Base-by-base conservation (phyloP, 2,888 invertebrate genomes). In the Diaperis boleti region DNA sequence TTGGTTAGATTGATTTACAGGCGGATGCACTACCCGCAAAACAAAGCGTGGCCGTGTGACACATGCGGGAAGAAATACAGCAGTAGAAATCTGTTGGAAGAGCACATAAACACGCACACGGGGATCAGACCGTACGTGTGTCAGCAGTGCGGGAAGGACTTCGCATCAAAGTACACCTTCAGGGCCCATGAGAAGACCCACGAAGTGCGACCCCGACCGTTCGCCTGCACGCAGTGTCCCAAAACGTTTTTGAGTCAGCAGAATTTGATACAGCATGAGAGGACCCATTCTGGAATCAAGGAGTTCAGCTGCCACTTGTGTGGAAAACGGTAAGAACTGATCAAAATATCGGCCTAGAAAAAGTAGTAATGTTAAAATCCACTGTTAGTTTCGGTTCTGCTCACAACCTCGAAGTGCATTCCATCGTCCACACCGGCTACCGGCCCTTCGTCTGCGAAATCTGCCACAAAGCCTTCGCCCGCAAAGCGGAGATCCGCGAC, bases 241-340 rank as follows among this genome's bases (percentile, higher is more conserved):
- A 92, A 92, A 76, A 84, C 89, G 0, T 93, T 93, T 80, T 83
- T 92, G 47, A 91, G 90, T n/a, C 87, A 87, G 52, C 91, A 91
- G 78, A 92, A 92, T 78, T 81, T 92, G 0, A 84, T 83, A 15
- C 92, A 92, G 67, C 93, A 93, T 71, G 88, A 89, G 73, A 87
- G 89, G 68, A 90, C 90, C 0, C 92, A 92, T 73, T 85, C 87
- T 0, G 90, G 89, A 0, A 78, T 89, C 14, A 92, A 90, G 71
- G 88, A 90, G 67, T 90, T 86, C 72, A 81, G 88, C 6, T 91
- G 91, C 69, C 86, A 85, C 61, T 80, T 88, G 11, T 92, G 91
- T 71, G 87, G 90, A 86, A 92, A 92, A 75, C 88, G 47, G 47
- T 39, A 39, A 17, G n/a, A 1, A 4, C 2, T 2, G 15, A 15